A percentile compares a stretch with the other conserved stretches of the same genome.
phyloP scores from a whole-genome alignment of 1,140 invertebrate species.

The Drosophila tani region DNA sequence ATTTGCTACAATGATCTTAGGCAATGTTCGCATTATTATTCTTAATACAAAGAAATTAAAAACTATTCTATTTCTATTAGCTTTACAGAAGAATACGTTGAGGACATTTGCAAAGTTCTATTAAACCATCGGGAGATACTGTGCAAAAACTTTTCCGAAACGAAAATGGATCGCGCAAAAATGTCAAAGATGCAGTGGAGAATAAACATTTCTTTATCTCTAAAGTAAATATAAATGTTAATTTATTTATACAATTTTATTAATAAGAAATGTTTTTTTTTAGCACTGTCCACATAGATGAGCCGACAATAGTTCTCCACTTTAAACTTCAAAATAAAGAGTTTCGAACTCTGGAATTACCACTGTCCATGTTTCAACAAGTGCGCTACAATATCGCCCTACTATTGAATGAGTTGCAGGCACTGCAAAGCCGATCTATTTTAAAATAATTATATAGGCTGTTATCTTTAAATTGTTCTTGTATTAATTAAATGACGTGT shows the following conservation, averaged over 20 bases:
- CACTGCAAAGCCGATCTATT: constrained; percentile 69
- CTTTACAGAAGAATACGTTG: constrained; percentile 74
- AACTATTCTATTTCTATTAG: constrained; percentile 15
- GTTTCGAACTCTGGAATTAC: constrained; percentile 76
- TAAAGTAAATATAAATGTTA: constrained; percentile 52
- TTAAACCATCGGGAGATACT: constrained; percentile 78
- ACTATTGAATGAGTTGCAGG: constrained; percentile 76
- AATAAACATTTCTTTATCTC: constrained; percentile 77
- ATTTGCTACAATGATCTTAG: not conserved
- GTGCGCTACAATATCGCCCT: constrained; percentile 76
- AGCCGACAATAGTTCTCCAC: constrained; percentile 78
- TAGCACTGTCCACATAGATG: constrained; percentile 58
- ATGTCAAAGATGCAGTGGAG: constrained; percentile 82
- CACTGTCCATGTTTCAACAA: constrained; percentile 80
- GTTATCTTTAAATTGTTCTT: not conserved
- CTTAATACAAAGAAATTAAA: not conserved
- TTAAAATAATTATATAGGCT: constrained; percentile 51
- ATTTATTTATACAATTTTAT: not conserved
- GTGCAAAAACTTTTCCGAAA: constrained; percentile 74
- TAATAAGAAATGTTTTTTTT: not conserved
- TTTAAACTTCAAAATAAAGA: constrained; percentile 73
- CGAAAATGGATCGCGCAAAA: constrained; percentile 73
- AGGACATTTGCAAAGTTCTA: constrained; percentile 79
- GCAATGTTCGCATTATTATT: not conserved
- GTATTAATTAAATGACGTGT: too few relatives aligned